Evolutionary conservation across 2,113 vertebrate genomes (phyloP), one percentile per base, ranked within the genome.

Genomic region (Struthidea cinerea): DNA sequence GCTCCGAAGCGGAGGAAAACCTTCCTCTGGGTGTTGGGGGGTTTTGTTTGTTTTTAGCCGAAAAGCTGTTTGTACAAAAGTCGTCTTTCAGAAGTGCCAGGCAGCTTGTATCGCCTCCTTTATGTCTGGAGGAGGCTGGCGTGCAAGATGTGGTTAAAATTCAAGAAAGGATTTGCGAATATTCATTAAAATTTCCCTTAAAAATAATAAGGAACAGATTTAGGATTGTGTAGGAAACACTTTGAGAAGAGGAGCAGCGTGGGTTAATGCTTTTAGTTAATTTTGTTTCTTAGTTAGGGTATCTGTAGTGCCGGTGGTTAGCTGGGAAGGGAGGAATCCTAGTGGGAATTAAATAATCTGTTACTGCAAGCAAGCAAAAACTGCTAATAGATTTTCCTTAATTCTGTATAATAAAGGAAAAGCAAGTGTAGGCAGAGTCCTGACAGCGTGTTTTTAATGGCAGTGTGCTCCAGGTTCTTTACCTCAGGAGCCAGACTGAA

Each of bases 281-380:
- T 96, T 93, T 78, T 88, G 49, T 28, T 79, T 82, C 56, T 63
- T 86, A 44, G 50, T 64, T 77, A 49, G 56, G 12, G 16, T 53
- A 22, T 69, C 80, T 74, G 61, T 81, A 82, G 59, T 90, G 84
- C 37, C 57, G 79, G 26, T 76, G 50, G 49, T 79, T 88, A 57
- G 70, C 28, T 42, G 46, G 68, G 11, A 82, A 90, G n/a, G 53
- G 41, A 89, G 28, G 28, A 88, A 68, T 64, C 60, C 79, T 85
- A 69, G 85, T 87, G 79, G 90, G 91, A 96, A 94, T 91, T 52
- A 92, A 95, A 94, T 87, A 77, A 78, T 59, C 82, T 78, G 33
- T 68, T 86, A 57, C 55, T 56, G 61, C 85, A 87, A 70, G 78
- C 80, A 84, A 96, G 87, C 53, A 82, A 96, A 88, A 77, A 15